Base-by-base conservation (phyloP, 2,113 vertebrate genomes). In the Hoplias malabaricus region DNA sequence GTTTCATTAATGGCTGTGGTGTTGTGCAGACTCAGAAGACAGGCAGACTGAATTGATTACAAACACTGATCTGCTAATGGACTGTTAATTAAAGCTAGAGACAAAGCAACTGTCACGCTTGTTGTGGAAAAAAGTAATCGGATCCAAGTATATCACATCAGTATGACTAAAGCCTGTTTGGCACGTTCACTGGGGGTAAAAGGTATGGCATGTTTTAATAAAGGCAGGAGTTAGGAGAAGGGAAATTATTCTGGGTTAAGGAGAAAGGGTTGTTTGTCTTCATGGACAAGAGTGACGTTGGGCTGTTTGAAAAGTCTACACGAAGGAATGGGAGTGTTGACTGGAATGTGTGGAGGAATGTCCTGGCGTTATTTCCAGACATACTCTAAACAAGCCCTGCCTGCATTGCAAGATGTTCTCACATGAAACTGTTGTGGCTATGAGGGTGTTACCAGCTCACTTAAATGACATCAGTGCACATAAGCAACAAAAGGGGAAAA, bases 21-120 rank as follows among this genome's bases (percentile, higher is more conserved):
- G 62, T 76, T 66, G 31, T 25, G 14, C 42, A 25, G 40, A n/a
- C 23, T 43, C 48, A 77, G 50, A 40, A 46, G 19, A 23, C 38
- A 38, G 34, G 4, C 27, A 19, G 27, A 46, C 29, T 73, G 73
- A 54, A 59, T 21, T 59, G 61, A 53, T 57, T 56, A 66, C 23
- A 68, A 56, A 21, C 31, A 57, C 56, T 54, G 29, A 69, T 38
- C 53, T 77, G 74, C 63, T 77, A 53, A 73, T 48, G 48, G 62
- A 7, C 62, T 73, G 34, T 38, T 81, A 73, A 77, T 61, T 40
- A 61, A 57, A 70, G 34, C 43, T 23, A 2, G 5, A 69, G 33
- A 69, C 19, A 21, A 75, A 57, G 10, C 1, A 33, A 19, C 25
- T 13, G 38, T 29, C 36, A 72, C 36, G 9, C 9, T 14, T 2